phyloP scores from a whole-genome alignment of 2,113 vertebrate species.

The Macroglossus sobrinus region DNA sequence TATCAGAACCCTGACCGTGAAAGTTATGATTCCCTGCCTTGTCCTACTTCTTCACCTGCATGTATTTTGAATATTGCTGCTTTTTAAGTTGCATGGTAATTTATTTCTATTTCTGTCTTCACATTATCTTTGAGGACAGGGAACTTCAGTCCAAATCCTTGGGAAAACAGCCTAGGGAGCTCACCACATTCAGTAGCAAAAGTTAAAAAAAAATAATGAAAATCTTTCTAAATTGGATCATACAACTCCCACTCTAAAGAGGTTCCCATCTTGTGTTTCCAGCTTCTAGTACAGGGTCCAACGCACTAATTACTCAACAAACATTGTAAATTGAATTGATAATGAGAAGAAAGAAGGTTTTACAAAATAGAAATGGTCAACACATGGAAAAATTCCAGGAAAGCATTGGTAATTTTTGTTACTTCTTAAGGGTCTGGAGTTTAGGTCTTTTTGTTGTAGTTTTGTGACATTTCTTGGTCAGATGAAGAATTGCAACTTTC shows the following conservation, averaged over 20 bases:
- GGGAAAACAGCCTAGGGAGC: not conserved
- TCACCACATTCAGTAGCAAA: not conserved
- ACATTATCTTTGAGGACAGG: not conserved
- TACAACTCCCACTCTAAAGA: not conserved
- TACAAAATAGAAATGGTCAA: not conserved
- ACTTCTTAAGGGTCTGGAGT: not conserved
- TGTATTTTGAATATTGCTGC: not conserved
- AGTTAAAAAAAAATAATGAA: not conserved
- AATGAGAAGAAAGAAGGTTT: not conserved
- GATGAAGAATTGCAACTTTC: not conserved
- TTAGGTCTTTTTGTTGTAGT: not conserved
- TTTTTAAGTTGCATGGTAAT: not conserved
- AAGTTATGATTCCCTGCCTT: not conserved
- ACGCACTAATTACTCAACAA: not conserved
- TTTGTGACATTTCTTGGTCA: not conserved
- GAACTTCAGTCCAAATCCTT: not conserved
- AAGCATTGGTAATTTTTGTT: not conserved
- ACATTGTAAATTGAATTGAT: not conserved
- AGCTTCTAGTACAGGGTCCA: not conserved
- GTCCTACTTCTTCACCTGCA: not conserved
- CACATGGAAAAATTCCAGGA: not conserved
- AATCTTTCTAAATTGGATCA: not conserved
- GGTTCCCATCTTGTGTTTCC: not conserved
- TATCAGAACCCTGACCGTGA: not conserved
- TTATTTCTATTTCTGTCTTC: not conserved